A percentile compares a stretch with the other conserved stretches of the same genome.
These are phyloP conservation scores for Ametastegia equiseti DNA, from an alignment of 2,888 invertebrate species.

Conservation along the genomic window DNA sequence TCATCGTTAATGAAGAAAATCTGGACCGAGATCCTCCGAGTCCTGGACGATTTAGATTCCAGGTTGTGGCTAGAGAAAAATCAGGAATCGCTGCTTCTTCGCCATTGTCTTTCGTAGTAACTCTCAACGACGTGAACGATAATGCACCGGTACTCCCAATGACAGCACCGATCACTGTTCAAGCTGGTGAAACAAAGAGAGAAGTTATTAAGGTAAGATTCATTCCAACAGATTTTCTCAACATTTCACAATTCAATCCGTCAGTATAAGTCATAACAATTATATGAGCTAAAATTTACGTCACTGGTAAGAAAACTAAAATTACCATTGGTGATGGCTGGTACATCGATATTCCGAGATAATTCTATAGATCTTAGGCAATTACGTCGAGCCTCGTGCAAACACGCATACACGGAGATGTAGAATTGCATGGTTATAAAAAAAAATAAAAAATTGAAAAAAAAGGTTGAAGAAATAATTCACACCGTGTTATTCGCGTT, in stretches of 20 bases:
- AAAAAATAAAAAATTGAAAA: background rate
- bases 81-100: constrained; percentile 89
- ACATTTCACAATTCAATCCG: background rate
- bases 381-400: background rate
- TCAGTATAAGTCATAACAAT: background rate
- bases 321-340: too few relatives aligned
- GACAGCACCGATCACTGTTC: constrained; percentile 88
- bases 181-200: constrained; percentile 85
- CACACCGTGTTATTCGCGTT: background rate
- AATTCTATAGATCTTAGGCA: background rate
- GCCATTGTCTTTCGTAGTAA: constrained; percentile 87
- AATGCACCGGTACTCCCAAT: constrained; percentile 90
- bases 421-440: background rate
- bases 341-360: background rate
- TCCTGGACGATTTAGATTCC: constrained; percentile 90
- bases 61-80: constrained; percentile 91
- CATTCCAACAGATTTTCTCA: background rate
- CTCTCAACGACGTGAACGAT: constrained; percentile 90
- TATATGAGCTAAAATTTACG: background rate
- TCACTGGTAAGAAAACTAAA: background rate
- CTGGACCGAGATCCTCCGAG: constrained; percentile 93
- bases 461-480: background rate
- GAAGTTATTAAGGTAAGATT: constrained; percentile 83
- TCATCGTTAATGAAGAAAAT: constrained; percentile 90
- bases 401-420: background rate